Evolutionary conservation across 2,888 invertebrate genomes (phyloP).

Genomic region (Eilema depressum): DNA sequence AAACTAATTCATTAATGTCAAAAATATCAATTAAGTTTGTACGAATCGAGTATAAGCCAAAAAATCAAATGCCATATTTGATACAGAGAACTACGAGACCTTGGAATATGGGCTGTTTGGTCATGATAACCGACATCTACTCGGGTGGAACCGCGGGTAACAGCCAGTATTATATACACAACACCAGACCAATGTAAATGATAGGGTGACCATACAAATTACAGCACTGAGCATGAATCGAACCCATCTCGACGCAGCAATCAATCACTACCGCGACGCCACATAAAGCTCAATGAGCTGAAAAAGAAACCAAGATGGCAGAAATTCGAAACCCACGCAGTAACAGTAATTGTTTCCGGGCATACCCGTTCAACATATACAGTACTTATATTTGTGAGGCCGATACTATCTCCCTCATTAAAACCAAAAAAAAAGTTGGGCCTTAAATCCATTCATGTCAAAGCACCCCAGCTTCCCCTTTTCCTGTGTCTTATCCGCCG

Average conservation of each 20-base stretch:
- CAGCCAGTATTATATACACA: too few species aligned
- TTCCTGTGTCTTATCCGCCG: constrained; percentile 53
- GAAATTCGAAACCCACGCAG: not conserved
- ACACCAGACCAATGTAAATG: too few species aligned
- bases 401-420: constrained; percentile 38
- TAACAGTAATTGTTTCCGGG: constrained; percentile 6
- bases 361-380: not conserved
- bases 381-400: not conserved
- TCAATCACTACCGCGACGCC: not conserved
- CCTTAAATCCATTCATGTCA: constrained; percentile 38
- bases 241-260: not conserved
- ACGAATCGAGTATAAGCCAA: too few species aligned
- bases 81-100: too few species aligned
- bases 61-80: too few species aligned
- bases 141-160: too few species aligned
- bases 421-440: constrained; percentile 32
- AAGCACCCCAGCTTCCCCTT: constrained; percentile 42
- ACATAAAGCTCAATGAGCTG: not conserved
- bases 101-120: too few species aligned
- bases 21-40: too few species aligned
- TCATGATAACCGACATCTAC: too few species aligned
- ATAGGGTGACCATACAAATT: not conserved
- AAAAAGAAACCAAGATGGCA: not conserved
- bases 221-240: not conserved
- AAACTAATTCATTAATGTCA: too few species aligned